Base-by-base conservation (phyloP, 2,888 invertebrate species). In the Parnassius orleans region DNA sequence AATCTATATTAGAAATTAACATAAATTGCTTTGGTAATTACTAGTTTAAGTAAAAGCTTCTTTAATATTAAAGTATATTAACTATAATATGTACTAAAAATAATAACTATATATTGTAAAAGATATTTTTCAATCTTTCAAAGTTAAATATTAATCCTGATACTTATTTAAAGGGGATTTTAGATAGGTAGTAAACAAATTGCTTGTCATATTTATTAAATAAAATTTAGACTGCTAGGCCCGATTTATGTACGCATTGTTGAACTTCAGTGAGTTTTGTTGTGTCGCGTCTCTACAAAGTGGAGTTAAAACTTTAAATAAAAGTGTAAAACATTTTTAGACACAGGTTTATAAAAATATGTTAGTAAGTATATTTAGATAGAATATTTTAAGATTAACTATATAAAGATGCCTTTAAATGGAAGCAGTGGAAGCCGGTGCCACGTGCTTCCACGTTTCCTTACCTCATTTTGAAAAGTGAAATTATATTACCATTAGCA, bases 151-250 rank as follows among this genome's bases (percentile, higher is more conserved):
- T 33, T 33, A 33, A 7, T 7, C 33, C 33, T 33, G 7, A 12
- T 11, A 12, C 46, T 12, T 46, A 46, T 46, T 46, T 46, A 46
- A 46, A 46, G 5, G 12, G n/a, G n/a, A 46, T 19, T 33, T 33
- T 33, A 33, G 33, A 33, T 63, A 60, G 60, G 24, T 60, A 56
- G 52, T 46, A 59, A 54, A 56, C 14, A 44, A 63, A 56, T 52
- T 41, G 11, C 2, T 41, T n/a, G 51, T 51, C 52, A 41, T 59
- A 56, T 63, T 55, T 46, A 59, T 47, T 48, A 47, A 48, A 52
- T 61, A 47, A 19, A 53, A 41, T 33, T 51, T 63, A 63, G 63
- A 52, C 56, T 56, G 59, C 60, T 63, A 63, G 60, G 43, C 7
- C 55, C 47, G 56, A 53, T 60, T 51, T 48, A 43, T 56, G 52